These are phyloP conservation scores for Phalanger gymnotis DNA, from an alignment of 2,797 vertebrate species.

Conservation along the genomic window DNA sequence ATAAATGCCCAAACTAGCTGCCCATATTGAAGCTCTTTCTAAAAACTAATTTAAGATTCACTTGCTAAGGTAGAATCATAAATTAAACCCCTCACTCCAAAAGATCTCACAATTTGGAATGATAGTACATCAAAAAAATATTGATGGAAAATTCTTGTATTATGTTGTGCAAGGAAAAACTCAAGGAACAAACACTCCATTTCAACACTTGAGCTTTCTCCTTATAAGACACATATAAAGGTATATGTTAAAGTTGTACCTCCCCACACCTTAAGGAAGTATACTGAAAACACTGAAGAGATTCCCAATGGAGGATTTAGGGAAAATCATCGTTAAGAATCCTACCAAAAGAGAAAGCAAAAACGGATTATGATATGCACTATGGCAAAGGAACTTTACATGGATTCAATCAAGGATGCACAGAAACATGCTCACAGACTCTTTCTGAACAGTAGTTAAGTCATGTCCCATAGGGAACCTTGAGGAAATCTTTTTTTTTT, in stretches of 20 bases:
- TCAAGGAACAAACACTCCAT: not conserved
- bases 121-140: constrained; percentile 33
- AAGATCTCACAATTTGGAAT: constrained; percentile 36
- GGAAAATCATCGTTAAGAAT: not conserved
- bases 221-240: not conserved
- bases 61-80: constrained; percentile 32
- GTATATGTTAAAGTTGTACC: too few species aligned
- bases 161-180: constrained; percentile 20
- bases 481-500: not conserved
- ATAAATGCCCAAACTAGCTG: not conserved
- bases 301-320: not conserved
- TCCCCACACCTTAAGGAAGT: not conserved
- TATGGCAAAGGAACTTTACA: not conserved
- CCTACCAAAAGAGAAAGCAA: not conserved
- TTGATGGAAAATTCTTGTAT: constrained; percentile 8
- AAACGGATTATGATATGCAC: not conserved
- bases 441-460: not conserved
- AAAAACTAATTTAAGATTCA: constrained; percentile 47
- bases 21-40: constrained; percentile 51
- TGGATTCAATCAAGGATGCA: not conserved
- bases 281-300: not conserved
- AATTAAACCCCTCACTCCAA: constrained; percentile 39
- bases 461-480: not conserved
- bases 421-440: not conserved
- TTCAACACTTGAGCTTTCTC: not conserved